These are phyloP conservation scores for Cynoglossus semilaevis DNA, from an alignment of 2,113 vertebrate genomes.

Conservation along the genomic window DNA sequence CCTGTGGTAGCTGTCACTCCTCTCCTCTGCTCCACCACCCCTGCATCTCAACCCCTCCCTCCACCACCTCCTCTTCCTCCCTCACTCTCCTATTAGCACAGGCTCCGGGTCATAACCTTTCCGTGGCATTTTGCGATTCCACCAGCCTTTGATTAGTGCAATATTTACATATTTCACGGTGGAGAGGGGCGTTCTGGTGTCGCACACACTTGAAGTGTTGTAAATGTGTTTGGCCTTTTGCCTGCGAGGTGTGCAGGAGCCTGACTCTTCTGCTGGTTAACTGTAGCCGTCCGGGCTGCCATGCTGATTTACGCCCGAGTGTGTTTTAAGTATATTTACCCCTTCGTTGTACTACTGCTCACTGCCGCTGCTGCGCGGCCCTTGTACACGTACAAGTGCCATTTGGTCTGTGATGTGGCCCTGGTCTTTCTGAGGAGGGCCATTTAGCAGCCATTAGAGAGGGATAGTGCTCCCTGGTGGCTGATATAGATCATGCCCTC, in stretches of 20 bases:
- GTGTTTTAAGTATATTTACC: constrained; percentile 64
- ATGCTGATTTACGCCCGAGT: constrained; percentile 37
- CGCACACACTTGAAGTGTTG: constrained; percentile 86
- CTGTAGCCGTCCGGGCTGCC: constrained; percentile 54
- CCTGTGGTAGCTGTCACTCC: constrained; percentile 93
- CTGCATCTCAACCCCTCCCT: constrained; percentile 42
- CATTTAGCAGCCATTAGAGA: constrained; percentile 63
- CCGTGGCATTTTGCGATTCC: constrained; percentile 89
- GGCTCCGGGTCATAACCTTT: constrained; percentile 91
- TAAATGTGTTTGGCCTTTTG: constrained; percentile 94
- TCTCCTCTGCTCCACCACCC: constrained; percentile 47
- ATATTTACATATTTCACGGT: constrained; percentile 92
- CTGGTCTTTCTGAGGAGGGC: constrained; percentile 41
- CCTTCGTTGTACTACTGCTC: constrained; percentile 16
- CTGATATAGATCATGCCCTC: constrained; percentile 61
- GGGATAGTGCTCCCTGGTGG: constrained; percentile 72
- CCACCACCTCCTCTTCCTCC: constrained; percentile 35
- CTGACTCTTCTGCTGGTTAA: constrained; percentile 55
- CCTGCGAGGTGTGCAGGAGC: constrained; percentile 77
- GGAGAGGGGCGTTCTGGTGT: constrained; percentile 78
- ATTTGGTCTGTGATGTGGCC: constrained; percentile 55
- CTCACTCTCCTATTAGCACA: constrained; percentile 84
- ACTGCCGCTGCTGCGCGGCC: constrained; percentile 5
- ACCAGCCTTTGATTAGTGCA: constrained; percentile 92
- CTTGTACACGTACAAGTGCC: constrained; percentile 43